These are phyloP conservation scores for Labeo catla DNA, from an alignment of 2,113 vertebrate genomes.

Conservation along the genomic window DNA sequence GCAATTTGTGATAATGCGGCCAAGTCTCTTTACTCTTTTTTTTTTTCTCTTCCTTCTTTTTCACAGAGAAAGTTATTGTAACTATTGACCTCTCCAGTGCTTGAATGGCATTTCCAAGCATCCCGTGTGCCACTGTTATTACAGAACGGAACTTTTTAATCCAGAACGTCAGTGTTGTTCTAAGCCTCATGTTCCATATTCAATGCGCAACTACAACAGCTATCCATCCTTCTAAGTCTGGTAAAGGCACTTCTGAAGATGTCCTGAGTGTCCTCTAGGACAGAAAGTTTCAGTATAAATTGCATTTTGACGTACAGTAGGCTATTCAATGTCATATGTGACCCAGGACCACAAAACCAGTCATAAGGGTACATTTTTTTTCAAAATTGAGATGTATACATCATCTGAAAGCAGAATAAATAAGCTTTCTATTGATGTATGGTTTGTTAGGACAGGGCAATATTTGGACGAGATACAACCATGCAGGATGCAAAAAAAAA, in stretches of 20 bases:
- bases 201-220: conserved; percentile 50
- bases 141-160: conserved; percentile 76
- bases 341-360: too few species aligned
- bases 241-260: background rate
- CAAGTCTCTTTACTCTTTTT: conserved; percentile 64
- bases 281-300: background rate
- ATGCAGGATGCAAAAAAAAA: too few species aligned
- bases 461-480: too few species aligned
- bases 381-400: too few species aligned
- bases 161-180: conserved; percentile 71
- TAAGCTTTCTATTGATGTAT: too few species aligned
- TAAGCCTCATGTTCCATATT: conserved; percentile 65
- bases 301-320: background rate
- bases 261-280: background rate
- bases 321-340: too few species aligned
- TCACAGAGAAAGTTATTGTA: conserved; percentile 80
- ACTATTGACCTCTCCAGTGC: conserved; percentile 80
- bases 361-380: too few species aligned
- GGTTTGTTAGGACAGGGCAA: too few species aligned
- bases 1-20: conserved; percentile 76
- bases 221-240: background rate
- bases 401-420: too few species aligned
- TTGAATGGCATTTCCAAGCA: conserved; percentile 77
- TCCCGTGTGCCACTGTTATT: conserved; percentile 71
- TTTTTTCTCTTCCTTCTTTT: conserved; percentile 66